phyloP scores from a whole-genome alignment of 2,797 vertebrate species.

The Phyllotis vaccarum region DNA sequence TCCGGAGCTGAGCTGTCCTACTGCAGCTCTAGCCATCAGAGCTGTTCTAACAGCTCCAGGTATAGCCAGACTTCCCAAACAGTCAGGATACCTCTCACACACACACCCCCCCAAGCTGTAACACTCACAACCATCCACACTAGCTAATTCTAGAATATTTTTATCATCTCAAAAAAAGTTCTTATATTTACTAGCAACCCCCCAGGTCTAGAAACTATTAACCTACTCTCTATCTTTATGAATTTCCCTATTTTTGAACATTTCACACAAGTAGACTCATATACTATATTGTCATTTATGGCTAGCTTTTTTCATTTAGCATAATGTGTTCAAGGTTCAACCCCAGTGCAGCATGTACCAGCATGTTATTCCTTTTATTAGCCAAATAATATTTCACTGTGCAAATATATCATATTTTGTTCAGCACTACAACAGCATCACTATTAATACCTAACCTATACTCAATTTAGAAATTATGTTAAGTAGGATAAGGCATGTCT shows the following conservation, averaged over 20 bases:
- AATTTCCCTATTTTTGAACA: neutral
- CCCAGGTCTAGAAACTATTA: neutral
- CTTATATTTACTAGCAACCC: neutral
- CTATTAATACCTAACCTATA: neutral
- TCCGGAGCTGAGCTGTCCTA: too few relatives aligned
- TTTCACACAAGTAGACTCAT: neutral
- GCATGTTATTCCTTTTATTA: neutral
- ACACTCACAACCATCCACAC: neutral
- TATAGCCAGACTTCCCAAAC: too few relatives aligned
- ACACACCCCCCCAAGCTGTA: too few relatives aligned
- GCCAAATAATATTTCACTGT: neutral
- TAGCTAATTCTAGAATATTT: neutral
- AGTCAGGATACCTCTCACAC: too few relatives aligned
- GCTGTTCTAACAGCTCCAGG: too few relatives aligned
- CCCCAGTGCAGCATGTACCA: neutral
- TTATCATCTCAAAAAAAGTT: neutral
- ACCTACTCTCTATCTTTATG: neutral
- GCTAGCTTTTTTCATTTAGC: neutral
- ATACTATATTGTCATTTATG: neutral
- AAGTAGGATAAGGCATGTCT: neutral
- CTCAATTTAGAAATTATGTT: neutral
- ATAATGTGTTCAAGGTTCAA: neutral
- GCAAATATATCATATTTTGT: neutral
- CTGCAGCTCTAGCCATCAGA: too few relatives aligned
- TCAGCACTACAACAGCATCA: neutral